These are phyloP conservation scores for Zaprionus kolodkinae DNA, from an alignment of 1,140 invertebrate genomes.

Conservation along the genomic window DNA sequence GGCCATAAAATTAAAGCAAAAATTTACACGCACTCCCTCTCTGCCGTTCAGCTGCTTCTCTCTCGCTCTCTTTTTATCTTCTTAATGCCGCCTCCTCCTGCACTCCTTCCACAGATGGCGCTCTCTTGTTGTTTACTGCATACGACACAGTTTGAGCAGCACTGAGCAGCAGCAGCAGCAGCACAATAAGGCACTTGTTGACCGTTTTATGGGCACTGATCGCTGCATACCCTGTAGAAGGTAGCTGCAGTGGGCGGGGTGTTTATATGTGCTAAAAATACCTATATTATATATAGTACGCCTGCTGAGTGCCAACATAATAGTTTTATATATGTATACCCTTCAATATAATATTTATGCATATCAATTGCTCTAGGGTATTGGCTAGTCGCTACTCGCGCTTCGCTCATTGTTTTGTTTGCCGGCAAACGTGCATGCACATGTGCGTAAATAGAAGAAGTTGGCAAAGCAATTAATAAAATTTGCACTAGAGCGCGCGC, in stretches of 20 bases:
- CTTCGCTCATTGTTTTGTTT: slow-evolving; percentile 33
- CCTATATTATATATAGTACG: too few species aligned
- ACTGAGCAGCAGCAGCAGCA: slow-evolving; percentile 1
- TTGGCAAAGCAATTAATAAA: slow-evolving; percentile 51
- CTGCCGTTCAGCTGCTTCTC: neutral
- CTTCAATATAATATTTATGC: neutral
- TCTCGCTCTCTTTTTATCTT: neutral
- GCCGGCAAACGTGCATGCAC: slow-evolving; percentile 24
- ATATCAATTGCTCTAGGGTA: neutral
- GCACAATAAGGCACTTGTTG: too few species aligned
- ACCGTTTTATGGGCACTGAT: slow-evolving; percentile 11
- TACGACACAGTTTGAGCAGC: slow-evolving; percentile 30
- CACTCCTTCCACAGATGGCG: neutral
- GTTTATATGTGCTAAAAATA: neutral
- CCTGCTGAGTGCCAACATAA: too few species aligned
- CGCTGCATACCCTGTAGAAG: neutral
- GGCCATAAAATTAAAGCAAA: slow-evolving; percentile 70
- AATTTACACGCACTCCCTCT: slow-evolving; percentile 53
- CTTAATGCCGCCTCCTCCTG: slow-evolving; percentile 8
- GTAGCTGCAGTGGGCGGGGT: neutral
- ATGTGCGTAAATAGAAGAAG: neutral
- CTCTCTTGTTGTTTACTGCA: slow-evolving; percentile 6
- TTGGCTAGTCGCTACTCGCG: slow-evolving; percentile 11
- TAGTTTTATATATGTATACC: too few species aligned
- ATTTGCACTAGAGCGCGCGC: slow-evolving; percentile 48